Conservation (phyloP, 2,888 invertebrate species). For the Dorcus hopei region DNA sequence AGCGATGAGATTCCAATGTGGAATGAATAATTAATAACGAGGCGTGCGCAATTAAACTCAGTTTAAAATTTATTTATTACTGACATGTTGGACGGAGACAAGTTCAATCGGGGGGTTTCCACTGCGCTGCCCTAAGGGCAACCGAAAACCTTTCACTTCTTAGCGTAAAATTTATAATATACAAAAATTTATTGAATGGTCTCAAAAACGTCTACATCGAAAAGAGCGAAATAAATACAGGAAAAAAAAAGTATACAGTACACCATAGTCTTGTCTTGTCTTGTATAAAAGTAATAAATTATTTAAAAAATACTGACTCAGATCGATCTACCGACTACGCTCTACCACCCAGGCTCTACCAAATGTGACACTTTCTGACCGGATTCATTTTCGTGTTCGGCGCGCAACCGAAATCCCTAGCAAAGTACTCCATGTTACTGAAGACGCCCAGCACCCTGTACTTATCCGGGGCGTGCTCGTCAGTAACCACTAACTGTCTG, state of each 20-base stretch:
- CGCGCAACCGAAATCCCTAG: constrained; percentile 61
- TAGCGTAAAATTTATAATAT: too few species aligned
- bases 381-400: constrained; percentile 61
- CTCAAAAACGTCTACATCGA: too few species aligned
- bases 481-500: constrained; percentile 41
- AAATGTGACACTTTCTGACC: constrained; percentile 58
- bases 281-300: constrained; percentile 19
- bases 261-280: constrained; percentile 8
- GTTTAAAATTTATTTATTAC: too few species aligned
- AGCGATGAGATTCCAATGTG: too few species aligned
- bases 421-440: constrained; percentile 58
- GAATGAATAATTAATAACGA: too few species aligned
- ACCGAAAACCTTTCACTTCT: too few species aligned
- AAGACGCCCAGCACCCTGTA: constrained; percentile 61
- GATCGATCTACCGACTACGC: constrained; percentile 4
- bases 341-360: constrained; percentile 47
- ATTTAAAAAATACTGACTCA: constrained; percentile 18
- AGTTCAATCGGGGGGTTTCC: too few species aligned
- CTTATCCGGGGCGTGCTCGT: constrained; percentile 50
- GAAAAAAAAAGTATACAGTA: background rate
- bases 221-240: too few species aligned
- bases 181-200: too few species aligned
- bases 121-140: too few species aligned
- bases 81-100: too few species aligned
- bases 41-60: too few species aligned